Conservation (phyloP, 2,888 invertebrate species). For the Alcis repandata region DNA sequence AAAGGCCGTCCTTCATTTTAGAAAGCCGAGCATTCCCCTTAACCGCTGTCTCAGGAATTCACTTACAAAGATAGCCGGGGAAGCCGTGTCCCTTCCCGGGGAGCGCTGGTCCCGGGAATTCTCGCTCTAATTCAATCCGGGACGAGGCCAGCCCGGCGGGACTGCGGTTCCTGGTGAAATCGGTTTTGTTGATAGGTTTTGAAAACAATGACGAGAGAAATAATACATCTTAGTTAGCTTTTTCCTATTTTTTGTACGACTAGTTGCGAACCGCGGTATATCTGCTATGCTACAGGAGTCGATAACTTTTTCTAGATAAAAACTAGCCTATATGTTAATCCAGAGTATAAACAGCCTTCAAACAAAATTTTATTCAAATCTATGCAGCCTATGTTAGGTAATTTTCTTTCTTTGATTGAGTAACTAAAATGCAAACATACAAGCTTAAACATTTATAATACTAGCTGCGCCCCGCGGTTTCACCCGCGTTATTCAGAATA, state of each 20-base stretch:
- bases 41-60: slow-evolving; percentile 36
- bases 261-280: no score
- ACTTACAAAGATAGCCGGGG: slow-evolving; percentile 31
- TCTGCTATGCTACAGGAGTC: no score
- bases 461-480: no score
- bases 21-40: slow-evolving; percentile 3
- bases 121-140: slow-evolving; percentile 45
- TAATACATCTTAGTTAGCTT: background rate
- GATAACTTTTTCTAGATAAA: no score
- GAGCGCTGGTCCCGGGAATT: slow-evolving; percentile 28
- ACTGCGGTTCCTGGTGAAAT: slow-evolving; percentile 3
- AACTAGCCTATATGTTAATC: no score
- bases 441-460: no score
- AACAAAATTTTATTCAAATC: no score
- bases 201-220: background rate
- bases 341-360: no score
- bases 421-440: no score
- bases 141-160: slow-evolving; percentile 20
- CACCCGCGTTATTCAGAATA: no score
- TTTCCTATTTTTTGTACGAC: background rate
- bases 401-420: no score
- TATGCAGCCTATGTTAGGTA: no score
- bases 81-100: slow-evolving; percentile 23
- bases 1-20: slow-evolving; percentile 1
- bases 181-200: background rate